Conservation (phyloP, 2,797 vertebrate species). For the Centropyge bicolor region DNA sequence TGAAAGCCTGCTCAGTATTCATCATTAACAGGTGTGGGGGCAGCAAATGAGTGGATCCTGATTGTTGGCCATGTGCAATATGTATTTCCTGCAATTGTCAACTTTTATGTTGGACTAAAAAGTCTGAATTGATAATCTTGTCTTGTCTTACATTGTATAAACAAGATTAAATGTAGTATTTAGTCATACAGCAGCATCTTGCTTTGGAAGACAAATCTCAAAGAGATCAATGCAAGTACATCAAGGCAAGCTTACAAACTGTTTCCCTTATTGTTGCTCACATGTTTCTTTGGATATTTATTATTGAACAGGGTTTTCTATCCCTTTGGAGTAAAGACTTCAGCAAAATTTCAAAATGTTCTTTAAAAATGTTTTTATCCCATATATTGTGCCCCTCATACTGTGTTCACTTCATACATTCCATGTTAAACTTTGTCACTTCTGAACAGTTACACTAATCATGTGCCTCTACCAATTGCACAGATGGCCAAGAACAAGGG, state of each 20-base stretch:
- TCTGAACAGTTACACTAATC: slow-evolving; percentile 13
- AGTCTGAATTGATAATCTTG: not conserved
- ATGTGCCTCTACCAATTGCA: slow-evolving; percentile 16
- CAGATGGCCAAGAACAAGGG: slow-evolving; percentile 98
- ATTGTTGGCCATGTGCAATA: not conserved
- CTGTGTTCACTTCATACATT: not conserved
- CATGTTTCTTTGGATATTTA: not conserved
- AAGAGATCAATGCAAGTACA: not conserved
- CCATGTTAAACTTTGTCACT: not conserved
- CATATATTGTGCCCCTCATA: not conserved
- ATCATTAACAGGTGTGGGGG: not conserved
- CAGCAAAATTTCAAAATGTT: not conserved
- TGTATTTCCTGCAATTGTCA: not conserved
- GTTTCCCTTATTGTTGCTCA: not conserved
- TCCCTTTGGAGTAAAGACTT: not conserved
- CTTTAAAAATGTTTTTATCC: not conserved
- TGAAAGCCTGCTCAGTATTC: not conserved
- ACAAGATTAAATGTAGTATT: not conserved
- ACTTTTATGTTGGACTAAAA: not conserved
- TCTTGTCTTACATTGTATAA: not conserved
- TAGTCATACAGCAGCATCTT: not conserved
- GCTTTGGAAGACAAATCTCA: not conserved
- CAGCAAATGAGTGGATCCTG: not conserved
- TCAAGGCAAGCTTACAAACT: not conserved
- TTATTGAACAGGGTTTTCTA: not conserved